Evolutionary conservation across 2,797 vertebrate genomes (phyloP), one percentile per base, ranked within the genome.

Genomic region (Microctenopoma steveboyesi): DNA sequence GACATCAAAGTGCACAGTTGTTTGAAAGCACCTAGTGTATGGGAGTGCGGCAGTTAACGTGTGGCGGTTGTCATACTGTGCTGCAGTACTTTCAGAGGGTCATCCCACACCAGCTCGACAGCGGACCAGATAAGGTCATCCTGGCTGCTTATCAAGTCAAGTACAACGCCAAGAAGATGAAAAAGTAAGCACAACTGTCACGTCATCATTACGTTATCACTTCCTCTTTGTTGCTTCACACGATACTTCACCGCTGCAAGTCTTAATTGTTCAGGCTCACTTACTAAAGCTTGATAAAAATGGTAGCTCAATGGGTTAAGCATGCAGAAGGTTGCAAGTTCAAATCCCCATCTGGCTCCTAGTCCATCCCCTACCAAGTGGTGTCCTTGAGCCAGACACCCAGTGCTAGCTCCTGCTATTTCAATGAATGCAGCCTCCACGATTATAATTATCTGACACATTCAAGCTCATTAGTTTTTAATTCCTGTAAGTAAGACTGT

Each of bases 121-220:
- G 94, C 43, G 95, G 96, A 72, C 96, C 97, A 64, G 98, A 99
- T 86, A 99, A 97, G 86, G 95, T 99, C 89, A 98, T 99, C 80
- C 96, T 95, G 92, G 93, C 94, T 73, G 96, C 98, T 83, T 98
- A 97, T 89, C 97, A 99, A 93, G 96, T 99, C 90, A 99, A 98
- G 92, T 99, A 99, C 93, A 99, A 99, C 53, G 93, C 93, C 90
- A 99, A 99, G 94, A 99, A 98, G 94, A 99, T 99, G 97, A 99
- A 98, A 92, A 99, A 98, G 98, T 98, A 93, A 91, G 95, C 90
- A 5, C 28, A n/a, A 4, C 7, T 50, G 3, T 1, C 3, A 4
- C 22, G 8, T 63, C 6, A 35, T 30, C 14, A 35, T 8, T 25
- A 22, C 11, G 11, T 13, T 10, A 48, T 22, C 18, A 33, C 10